A percentile compares a stretch with the other conserved stretches of the same genome.
These are phyloP conservation scores for Agrotis clavis DNA, from an alignment of 2,888 invertebrate species.

Conservation along the genomic window DNA sequence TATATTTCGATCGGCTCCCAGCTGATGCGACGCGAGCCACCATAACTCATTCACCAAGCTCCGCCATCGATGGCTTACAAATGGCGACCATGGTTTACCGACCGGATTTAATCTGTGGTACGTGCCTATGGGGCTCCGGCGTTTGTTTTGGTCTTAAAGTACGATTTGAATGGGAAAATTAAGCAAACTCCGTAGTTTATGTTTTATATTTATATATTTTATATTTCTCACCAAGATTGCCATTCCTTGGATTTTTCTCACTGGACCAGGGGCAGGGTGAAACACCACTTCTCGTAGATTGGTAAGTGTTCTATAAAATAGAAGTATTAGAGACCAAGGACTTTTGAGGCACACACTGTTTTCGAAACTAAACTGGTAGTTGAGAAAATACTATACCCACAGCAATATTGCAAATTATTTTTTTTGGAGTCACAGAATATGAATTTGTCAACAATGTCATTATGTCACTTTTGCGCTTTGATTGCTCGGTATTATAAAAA, in stretches of 20 bases:
- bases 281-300: too few relatives aligned
- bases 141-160: conserved; percentile 36
- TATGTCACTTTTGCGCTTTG: not conserved
- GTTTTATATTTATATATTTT: too few relatives aligned
- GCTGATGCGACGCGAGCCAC: conserved; percentile 57
- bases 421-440: not conserved
- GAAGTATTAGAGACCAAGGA: too few relatives aligned
- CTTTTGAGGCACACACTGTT: not conserved
- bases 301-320: too few relatives aligned
- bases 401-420: not conserved
- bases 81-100: conserved; percentile 56
- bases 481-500: not conserved
- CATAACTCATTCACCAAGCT: conserved; percentile 47
- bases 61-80: conserved; percentile 53
- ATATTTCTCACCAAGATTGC: not conserved
- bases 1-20: conserved; percentile 54
- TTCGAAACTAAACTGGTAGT: not conserved
- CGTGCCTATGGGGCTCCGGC: conserved; percentile 36
- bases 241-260: too few relatives aligned
- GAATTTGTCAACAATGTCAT: not conserved
- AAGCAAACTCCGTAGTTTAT: not conserved
- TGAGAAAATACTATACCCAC: not conserved
- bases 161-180: conserved; percentile 12
- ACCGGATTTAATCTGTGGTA: conserved; percentile 56
- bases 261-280: too few relatives aligned